phyloP scores from a whole-genome alignment of 2,797 vertebrate species.

The Danio choprae region DNA sequence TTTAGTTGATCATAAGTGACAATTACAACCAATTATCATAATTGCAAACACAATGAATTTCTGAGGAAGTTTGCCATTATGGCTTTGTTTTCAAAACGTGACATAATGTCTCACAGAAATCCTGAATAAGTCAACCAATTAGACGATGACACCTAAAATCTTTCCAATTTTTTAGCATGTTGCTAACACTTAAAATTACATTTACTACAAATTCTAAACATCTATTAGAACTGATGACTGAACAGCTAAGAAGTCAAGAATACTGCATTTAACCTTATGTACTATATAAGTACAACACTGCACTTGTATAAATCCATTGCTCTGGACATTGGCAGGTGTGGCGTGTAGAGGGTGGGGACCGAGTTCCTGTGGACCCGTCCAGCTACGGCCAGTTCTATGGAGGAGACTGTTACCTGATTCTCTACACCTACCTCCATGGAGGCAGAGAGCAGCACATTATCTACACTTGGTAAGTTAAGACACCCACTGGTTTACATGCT shows the following conservation, averaged over 20 bases:
- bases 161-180: no score
- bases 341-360: conserved; percentile 74
- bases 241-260: neutral
- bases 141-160: no score
- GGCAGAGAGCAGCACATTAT: conserved; percentile 73
- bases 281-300: neutral
- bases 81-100: no score
- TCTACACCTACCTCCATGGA: conserved; percentile 72
- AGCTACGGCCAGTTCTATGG: conserved; percentile 79
- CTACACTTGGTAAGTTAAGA: conserved; percentile 76
- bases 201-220: neutral
- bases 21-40: no score
- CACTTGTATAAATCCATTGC: neutral
- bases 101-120: no score
- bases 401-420: conserved; percentile 83
- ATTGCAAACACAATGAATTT: no score
- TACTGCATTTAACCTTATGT: neutral
- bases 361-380: conserved; percentile 68
- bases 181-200: neutral
- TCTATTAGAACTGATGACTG: neutral
- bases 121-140: no score
- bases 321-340: conserved; percentile 72
- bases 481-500: neutral
- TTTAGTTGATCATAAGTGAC: no score
- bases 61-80: no score